Evolutionary conservation across 2,888 invertebrate genomes (phyloP).

Genomic region (Heliconius charithonia): DNA sequence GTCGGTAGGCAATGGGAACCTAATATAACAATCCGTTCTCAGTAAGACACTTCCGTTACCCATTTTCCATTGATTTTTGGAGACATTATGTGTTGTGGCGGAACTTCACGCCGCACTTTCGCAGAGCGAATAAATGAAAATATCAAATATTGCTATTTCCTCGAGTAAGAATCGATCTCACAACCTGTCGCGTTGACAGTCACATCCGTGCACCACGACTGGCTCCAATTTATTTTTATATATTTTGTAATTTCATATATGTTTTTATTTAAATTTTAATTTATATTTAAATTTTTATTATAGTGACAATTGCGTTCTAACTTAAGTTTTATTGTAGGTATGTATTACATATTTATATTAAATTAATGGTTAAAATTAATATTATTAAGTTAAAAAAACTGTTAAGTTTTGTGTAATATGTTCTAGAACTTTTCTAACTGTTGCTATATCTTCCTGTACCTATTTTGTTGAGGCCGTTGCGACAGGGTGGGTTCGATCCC

Average conservation of each 20-base stretch:
- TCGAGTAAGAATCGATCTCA: neutral
- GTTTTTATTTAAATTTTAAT: no score
- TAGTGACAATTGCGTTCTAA: no score
- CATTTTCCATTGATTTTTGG: no score
- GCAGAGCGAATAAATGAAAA: neutral
- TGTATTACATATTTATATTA: no score
- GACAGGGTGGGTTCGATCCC: no score
- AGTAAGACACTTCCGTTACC: neutral
- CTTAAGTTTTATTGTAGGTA: no score
- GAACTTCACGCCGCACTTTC: neutral
- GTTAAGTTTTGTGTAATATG: constrained; percentile 63
- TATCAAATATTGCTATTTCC: no score
- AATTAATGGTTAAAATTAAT: no score
- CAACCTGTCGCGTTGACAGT: neutral
- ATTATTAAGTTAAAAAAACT: no score
- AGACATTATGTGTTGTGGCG: no score
- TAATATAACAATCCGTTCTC: neutral
- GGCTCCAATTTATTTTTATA: neutral
- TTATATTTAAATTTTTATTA: no score
- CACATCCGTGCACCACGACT: neutral
- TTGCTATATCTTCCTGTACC: constrained; percentile 68
- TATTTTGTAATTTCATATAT: no score
- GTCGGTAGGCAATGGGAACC: neutral
- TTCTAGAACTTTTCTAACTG: constrained; percentile 65
- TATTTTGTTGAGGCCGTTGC: constrained; percentile 39